Evolutionary conservation across 2,888 invertebrate genomes (phyloP).

Genomic region (Drosophila nigricruria): DNA sequence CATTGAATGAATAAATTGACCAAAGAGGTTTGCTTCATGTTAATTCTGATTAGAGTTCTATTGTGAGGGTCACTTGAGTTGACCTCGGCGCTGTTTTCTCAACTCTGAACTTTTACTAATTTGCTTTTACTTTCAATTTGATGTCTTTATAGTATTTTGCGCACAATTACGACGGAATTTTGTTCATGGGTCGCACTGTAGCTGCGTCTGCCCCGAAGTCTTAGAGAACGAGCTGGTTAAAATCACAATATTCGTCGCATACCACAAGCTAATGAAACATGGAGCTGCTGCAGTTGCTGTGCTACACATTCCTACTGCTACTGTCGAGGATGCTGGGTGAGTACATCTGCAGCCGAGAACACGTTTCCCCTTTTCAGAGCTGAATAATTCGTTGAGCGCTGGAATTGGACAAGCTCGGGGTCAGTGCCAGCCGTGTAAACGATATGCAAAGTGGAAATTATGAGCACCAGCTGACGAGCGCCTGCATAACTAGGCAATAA

Average conservation of each 20-base stretch:
- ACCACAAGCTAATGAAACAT: constrained; percentile 78
- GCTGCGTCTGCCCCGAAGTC: constrained; percentile 5
- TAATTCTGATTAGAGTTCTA: background rate
- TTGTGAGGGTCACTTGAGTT: background rate
- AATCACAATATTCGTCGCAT: constrained; percentile 27
- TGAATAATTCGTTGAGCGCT: constrained; percentile 22
- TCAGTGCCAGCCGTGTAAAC: constrained; percentile 60
- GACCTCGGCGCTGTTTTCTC: background rate
- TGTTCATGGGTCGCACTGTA: constrained; percentile 12
- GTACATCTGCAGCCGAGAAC: constrained; percentile 37
- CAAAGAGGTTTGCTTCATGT: background rate
- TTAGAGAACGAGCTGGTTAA: background rate
- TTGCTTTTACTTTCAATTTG: background rate
- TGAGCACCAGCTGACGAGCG: constrained; percentile 59
- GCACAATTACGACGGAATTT: constrained; percentile 1
- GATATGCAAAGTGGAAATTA: constrained; percentile 71
- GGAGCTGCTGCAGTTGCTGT: constrained; percentile 82
- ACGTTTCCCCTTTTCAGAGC: constrained; percentile 3
- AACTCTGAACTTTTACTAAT: background rate
- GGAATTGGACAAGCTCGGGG: constrained; percentile 41
- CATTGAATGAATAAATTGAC: background rate
- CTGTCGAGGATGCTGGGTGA: constrained; percentile 83
- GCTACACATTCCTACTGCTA: constrained; percentile 81
- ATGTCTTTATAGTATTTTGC: constrained; percentile 16
- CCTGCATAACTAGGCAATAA: constrained; percentile 64